Evolutionary conservation across 2,888 invertebrate genomes (phyloP).

Genomic region (Phortica okadai): DNA sequence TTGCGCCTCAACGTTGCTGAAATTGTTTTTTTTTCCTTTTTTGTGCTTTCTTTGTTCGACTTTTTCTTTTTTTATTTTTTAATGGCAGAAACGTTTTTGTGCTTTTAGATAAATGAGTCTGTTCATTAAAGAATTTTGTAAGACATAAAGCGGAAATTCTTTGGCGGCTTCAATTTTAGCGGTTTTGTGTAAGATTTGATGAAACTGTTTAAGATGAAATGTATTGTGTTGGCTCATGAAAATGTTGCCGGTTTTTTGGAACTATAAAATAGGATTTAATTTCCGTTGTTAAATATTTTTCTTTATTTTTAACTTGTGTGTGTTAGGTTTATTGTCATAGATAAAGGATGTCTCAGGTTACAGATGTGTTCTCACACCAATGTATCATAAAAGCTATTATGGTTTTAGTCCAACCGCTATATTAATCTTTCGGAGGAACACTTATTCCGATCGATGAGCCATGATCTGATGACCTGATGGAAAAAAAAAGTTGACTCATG

Average conservation of each 20-base stretch:
- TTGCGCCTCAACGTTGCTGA: no score
- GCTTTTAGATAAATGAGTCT: slow-evolving; percentile 69
- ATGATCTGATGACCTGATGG: no score
- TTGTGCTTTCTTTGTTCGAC: background rate
- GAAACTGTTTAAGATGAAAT: background rate
- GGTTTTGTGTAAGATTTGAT: background rate
- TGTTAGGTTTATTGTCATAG: no score
- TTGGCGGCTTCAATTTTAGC: background rate
- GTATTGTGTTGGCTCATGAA: background rate
- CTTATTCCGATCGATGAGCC: no score
- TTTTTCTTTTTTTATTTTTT: slow-evolving; percentile 39
- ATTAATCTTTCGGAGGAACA: no score
- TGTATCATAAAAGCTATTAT: no score
- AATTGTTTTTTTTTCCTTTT: no score
- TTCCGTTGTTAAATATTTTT: background rate
- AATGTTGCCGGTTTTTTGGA: background rate
- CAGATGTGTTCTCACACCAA: no score
- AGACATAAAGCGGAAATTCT: background rate
- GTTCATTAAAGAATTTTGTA: slow-evolving; percentile 56
- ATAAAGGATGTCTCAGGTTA: no score
- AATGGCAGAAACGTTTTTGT: slow-evolving; percentile 57
- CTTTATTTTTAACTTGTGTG: no score
- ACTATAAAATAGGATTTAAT: background rate
- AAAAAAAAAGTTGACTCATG: no score
- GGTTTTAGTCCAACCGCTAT: no score